A percentile compares a stretch with the other conserved stretches of the same genome.
Evolutionary conservation across 2,888 invertebrate genomes (phyloP).

Genomic region (Caenorhabditis sp.): DNA sequence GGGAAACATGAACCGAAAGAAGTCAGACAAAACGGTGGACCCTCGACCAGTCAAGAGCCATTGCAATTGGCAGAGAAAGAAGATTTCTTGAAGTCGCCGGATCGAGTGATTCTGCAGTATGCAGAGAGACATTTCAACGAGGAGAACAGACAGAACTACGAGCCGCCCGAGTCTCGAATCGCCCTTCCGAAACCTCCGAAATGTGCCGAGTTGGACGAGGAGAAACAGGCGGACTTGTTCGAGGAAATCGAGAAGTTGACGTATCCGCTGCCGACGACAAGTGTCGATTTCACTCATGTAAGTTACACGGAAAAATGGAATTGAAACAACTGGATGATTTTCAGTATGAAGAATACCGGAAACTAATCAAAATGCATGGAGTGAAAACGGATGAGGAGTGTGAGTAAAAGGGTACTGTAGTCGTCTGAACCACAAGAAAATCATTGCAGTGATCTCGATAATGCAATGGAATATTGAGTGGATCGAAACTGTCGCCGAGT

Average conservation of each 20-base stretch:
- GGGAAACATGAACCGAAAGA: not conserved
- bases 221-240: not conserved
- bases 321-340: too few relatives aligned
- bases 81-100: not conserved
- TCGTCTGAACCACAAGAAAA: too few relatives aligned
- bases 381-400: not conserved
- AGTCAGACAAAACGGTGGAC: too few relatives aligned
- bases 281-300: not conserved
- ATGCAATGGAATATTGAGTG: not conserved
- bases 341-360: not conserved
- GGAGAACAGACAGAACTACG: not conserved
- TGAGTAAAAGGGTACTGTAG: not conserved
- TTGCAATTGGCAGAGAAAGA: not conserved
- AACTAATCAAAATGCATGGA: not conserved
- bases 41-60: not conserved
- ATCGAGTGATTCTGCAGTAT: not conserved
- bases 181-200: not conserved
- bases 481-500: not conserved
- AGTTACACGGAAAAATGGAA: too few relatives aligned
- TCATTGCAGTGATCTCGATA: not conserved
- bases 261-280: not conserved
- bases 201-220: constrained; percentile 1
- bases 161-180: not conserved
- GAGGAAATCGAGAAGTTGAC: not conserved
- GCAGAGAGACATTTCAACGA: not conserved